phyloP scores from a whole-genome alignment of 2,797 vertebrate genomes.

The Sphaeramia orbicularis region DNA sequence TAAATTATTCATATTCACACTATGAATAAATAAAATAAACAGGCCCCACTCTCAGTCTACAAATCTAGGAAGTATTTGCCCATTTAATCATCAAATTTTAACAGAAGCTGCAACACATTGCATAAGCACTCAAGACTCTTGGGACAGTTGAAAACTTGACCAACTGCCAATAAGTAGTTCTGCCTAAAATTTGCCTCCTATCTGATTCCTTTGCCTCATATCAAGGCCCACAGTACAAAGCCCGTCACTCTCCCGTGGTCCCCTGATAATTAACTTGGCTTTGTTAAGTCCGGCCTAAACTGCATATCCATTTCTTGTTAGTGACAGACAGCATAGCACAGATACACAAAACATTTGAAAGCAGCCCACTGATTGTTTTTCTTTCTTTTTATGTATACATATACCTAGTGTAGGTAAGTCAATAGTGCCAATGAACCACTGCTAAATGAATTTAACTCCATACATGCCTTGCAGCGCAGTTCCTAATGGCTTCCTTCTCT shows the following conservation, averaged over 20 bases:
- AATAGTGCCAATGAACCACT: conserved; percentile 82
- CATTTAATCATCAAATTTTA: conserved; percentile 84
- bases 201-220: conserved; percentile 68
- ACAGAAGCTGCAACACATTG: conserved; percentile 83
- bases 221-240: conserved; percentile 54
- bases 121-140: conserved; percentile 72
- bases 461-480: conserved; percentile 86
- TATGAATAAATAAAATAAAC: conserved; percentile 86
- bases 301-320: conserved; percentile 76
- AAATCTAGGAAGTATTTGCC: conserved; percentile 82
- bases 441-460: conserved; percentile 86
- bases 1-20: conserved; percentile 83
- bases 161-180: conserved; percentile 74
- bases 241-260: conserved; percentile 45
- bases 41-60: conserved; percentile 73
- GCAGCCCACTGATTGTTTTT: conserved; percentile 42
- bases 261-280: conserved; percentile 66
- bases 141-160: conserved; percentile 75
- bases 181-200: conserved; percentile 66
- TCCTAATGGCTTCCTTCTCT: conserved; percentile 88
- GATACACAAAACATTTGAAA: conserved; percentile 51
- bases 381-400: background rate
- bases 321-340: conserved; percentile 36
- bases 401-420: conserved; percentile 72
- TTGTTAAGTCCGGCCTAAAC: conserved; percentile 61